Percentiles rank a stretch among this genome's conserved stretches.
Conservation (phyloP, 2,888 invertebrate species). For the Drosophila flavopinicola region DNA sequence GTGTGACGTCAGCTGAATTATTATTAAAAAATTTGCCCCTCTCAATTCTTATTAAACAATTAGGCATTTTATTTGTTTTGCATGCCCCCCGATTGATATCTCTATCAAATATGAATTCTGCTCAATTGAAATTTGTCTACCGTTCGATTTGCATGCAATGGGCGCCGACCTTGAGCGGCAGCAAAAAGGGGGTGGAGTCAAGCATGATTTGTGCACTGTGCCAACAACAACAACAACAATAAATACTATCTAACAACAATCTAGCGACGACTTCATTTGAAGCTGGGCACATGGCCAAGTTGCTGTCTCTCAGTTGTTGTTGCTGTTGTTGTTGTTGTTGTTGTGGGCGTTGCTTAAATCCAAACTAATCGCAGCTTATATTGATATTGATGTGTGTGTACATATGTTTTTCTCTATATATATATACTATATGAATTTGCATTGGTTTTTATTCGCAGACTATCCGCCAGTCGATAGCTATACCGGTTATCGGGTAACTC, state of each 20-base stretch:
- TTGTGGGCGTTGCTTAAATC: constrained; percentile 53
- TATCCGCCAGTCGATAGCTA: constrained; percentile 78
- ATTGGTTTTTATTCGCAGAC: constrained; percentile 61
- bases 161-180: constrained; percentile 50
- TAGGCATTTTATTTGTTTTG: constrained; percentile 33
- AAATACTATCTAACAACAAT: constrained; percentile 12
- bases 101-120: constrained; percentile 13
- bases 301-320: constrained; percentile 12
- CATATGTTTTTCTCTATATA: constrained; percentile 4
- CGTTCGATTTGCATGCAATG: constrained; percentile 53
- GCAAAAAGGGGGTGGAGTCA: constrained; percentile 62
- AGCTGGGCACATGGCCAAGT: constrained; percentile 71
- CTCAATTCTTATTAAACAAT: constrained; percentile 44
- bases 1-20: too few relatives aligned
- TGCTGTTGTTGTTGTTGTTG: constrained; percentile 16
- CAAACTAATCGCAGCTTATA: constrained; percentile 52
- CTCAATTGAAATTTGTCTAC: constrained; percentile 13
- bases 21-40: constrained; percentile 1
- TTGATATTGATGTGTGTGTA: constrained; percentile 23
- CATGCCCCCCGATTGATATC: constrained; percentile 27
- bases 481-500: constrained; percentile 83
- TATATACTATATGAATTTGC: constrained; percentile 31
- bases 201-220: constrained; percentile 67
- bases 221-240: constrained; percentile 14
- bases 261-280: constrained; percentile 49